Evolutionary conservation across 2,113 vertebrate genomes (phyloP).

Genomic region (Alethe diademata): DNA sequence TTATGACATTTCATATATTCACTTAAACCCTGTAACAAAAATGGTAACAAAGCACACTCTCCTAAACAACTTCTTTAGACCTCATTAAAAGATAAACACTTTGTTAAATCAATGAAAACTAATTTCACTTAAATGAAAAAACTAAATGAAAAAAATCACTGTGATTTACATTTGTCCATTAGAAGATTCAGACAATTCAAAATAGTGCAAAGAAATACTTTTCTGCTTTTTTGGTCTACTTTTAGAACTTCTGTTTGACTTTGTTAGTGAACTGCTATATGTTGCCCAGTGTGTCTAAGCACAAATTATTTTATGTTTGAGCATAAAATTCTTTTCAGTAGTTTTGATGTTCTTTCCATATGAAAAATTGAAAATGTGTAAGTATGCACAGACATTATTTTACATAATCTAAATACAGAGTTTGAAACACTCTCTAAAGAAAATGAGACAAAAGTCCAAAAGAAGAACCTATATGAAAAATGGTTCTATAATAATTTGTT

Average conservation of each 20-base stretch:
- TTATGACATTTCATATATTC: neutral
- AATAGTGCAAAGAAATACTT: neutral
- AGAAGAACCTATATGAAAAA: neutral
- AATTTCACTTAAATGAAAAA: neutral
- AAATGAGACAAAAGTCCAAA: neutral
- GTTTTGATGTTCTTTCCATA: neutral
- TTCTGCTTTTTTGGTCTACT: neutral
- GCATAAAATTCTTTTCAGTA: neutral
- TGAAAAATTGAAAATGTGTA: neutral
- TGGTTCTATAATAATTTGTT: neutral
- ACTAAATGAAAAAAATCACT: neutral
- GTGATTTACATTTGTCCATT: neutral
- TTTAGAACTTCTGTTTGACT: neutral
- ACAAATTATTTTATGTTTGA: neutral
- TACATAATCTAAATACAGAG: neutral
- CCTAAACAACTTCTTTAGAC: neutral
- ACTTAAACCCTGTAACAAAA: neutral
- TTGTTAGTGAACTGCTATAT: neutral
- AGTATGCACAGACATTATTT: neutral
- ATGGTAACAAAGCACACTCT: neutral
- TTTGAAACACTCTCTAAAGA: neutral
- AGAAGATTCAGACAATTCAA: neutral
- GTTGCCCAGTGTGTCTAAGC: neutral
- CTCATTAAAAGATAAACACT: neutral
- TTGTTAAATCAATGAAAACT: neutral